Conservation (phyloP, 2,888 invertebrate species). For the Gandaritis pyraliata region DNA sequence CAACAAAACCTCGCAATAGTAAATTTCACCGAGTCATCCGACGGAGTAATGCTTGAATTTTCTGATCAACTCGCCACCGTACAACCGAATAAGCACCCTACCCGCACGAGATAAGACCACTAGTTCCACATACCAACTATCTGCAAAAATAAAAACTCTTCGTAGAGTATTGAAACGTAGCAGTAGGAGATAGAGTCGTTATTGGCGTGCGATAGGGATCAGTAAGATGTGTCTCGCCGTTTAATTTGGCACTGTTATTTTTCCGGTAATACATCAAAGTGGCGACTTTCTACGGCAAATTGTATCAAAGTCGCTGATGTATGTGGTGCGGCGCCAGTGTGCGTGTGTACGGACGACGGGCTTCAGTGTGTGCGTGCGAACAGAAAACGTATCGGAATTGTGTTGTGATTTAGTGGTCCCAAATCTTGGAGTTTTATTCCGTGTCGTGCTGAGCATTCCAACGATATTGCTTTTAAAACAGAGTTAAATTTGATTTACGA, state of each 20-base stretch:
- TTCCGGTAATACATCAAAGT: slow-evolving; percentile 76
- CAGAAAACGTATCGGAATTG: slow-evolving; percentile 28
- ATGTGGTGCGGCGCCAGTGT: slow-evolving; percentile 46
- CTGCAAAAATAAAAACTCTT: slow-evolving; percentile 33
- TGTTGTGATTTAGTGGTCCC: slow-evolving; percentile 34
- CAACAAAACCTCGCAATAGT: slow-evolving; percentile 67
- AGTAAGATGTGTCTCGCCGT: slow-evolving; percentile 54
- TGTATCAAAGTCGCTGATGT: slow-evolving; percentile 74
- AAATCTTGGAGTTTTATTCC: slow-evolving; percentile 28
- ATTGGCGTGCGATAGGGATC: slow-evolving; percentile 29
- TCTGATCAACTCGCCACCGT: slow-evolving; percentile 48
- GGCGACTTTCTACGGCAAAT: slow-evolving; percentile 72
- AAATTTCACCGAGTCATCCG: slow-evolving; percentile 70
- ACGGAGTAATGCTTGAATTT: slow-evolving; percentile 66
- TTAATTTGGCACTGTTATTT: slow-evolving; percentile 73
- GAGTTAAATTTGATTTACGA: slow-evolving; percentile 18
- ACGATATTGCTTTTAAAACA: slow-evolving; percentile 26
- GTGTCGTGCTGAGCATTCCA: slow-evolving; percentile 25
- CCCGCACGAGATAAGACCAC: slow-evolving; percentile 22
- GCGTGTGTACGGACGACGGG: slow-evolving; percentile 17
- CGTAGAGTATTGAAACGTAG: slow-evolving; percentile 39
- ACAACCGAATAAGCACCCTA: slow-evolving; percentile 29
- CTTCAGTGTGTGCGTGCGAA: slow-evolving; percentile 23
- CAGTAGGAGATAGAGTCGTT: slow-evolving; percentile 31
- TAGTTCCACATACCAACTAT: slow-evolving; percentile 21